phyloP scores from a whole-genome alignment of 2,797 vertebrate species.

The Coracias cyanogaster region DNA sequence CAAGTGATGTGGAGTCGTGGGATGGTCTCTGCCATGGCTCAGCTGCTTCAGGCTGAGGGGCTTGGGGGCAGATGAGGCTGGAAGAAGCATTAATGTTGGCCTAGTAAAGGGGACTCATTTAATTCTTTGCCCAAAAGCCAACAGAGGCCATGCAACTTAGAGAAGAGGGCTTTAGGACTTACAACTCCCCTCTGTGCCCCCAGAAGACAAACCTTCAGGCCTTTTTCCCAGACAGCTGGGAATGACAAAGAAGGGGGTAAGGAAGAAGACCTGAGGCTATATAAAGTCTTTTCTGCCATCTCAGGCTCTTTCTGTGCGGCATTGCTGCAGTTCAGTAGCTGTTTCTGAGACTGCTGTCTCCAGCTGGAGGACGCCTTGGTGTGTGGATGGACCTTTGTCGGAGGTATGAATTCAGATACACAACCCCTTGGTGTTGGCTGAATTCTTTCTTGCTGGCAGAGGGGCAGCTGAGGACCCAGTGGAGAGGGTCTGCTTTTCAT shows the following conservation, averaged over 20 bases:
- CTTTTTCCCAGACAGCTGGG: background rate
- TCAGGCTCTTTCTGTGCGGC: background rate
- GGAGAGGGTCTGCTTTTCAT: fast-evolving
- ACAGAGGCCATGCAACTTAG: too few relatives aligned
- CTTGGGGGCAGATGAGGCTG: background rate
- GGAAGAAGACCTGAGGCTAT: background rate
- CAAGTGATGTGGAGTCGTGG: background rate
- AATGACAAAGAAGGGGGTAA: background rate
- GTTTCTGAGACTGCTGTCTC: background rate
- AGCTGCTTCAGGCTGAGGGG: too few relatives aligned
- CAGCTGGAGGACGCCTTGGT: background rate
- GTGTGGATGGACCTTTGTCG: background rate
- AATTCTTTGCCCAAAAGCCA: background rate
- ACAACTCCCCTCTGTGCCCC: background rate
- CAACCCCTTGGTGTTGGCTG: background rate
- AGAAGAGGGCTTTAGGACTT: background rate
- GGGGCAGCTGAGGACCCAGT: background rate
- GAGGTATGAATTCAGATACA: background rate
- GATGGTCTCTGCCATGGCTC: background rate
- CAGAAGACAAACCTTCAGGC: background rate
- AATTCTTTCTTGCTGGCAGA: background rate
- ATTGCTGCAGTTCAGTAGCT: background rate
- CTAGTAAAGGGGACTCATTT: background rate
- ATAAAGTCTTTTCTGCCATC: background rate
- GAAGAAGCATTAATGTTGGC: background rate